Base-by-base conservation (phyloP, 2,888 invertebrate species). In the Prenolepis imparis region DNA sequence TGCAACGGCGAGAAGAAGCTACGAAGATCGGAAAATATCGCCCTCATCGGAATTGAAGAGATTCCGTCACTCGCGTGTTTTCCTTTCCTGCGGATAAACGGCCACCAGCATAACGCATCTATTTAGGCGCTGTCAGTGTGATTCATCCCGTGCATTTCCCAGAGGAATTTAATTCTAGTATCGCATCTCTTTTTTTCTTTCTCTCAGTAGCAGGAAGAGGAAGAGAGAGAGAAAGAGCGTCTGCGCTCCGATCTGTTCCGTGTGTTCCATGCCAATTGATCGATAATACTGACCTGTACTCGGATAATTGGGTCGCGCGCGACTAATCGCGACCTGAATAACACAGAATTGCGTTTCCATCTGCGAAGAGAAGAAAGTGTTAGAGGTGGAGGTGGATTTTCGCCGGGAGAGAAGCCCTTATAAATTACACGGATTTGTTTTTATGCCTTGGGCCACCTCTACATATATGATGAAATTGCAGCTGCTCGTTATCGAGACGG, bases 391-490 rank as follows among this genome's bases (percentile, higher is more conserved):
- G 59, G 67, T 81, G 36, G 68, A 61, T 15, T 75, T 74, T 85
- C 18, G 41, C 55, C 67, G 84, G 52, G 63, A 84, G 73, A 82
- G 44, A 70, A 74, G 81, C 63, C 59, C 61, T 59, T 52, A 66
- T 6, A 48, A 44, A 80, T 83, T 72, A 63, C 82, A 84, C 70
- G 75, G 68, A 64, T 85, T 87, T 59, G 32, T 57, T 89, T 88
- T 41, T 85, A 87, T 88, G 88, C 68, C 85, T 87, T 89, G 86
- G 90, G 83, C 87, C 74, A 88, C 90, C 87, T 91, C 91, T 61
- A 85, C 91, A 82, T 94, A 93, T 92, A 94, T 93, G 92, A 94
- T 94, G 94, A 94, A 94, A 93, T 92, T 94, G 84, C 94, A 94
- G 92, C 84, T 94, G 87, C 89, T 94, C 75, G 94, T 94, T 82